Conservation (phyloP, 2,888 invertebrate genomes). For the Antheraea yamamai region DNA sequence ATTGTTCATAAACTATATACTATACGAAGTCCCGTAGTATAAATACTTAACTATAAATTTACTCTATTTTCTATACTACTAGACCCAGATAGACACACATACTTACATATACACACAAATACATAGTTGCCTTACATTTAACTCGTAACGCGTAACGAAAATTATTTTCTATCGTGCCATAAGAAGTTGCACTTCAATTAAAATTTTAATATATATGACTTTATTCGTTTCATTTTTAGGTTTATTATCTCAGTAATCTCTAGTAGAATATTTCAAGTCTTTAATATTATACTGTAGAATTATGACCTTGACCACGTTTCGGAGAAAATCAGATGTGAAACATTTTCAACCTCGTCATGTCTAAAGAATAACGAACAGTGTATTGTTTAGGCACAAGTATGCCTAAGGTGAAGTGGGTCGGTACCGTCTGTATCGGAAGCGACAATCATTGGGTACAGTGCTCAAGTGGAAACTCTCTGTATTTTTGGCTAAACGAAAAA, state of each 20-base stretch:
- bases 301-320: neutral
- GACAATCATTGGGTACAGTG: conserved; percentile 66
- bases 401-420: conserved; percentile 1
- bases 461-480: conserved; percentile 40
- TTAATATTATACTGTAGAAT: neutral
- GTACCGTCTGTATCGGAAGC: conserved; percentile 6
- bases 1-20: too few relatives aligned
- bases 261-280: neutral
- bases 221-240: neutral
- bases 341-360: neutral
- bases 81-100: too few relatives aligned
- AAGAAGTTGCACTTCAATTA: neutral
- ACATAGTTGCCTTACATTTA: too few relatives aligned
- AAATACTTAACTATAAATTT: too few relatives aligned
- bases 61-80: too few relatives aligned
- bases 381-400: conserved; percentile 6
- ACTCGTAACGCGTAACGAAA: too few relatives aligned
- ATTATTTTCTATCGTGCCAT: too few relatives aligned
- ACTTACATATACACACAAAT: too few relatives aligned
- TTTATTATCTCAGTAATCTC: neutral
- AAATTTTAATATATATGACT: neutral
- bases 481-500: conserved; percentile 4
- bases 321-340: neutral
- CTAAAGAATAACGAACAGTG: neutral
- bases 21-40: too few relatives aligned